Evolutionary conservation across 2,797 vertebrate genomes (phyloP).

Genomic region (Lepus townsendii): DNA sequence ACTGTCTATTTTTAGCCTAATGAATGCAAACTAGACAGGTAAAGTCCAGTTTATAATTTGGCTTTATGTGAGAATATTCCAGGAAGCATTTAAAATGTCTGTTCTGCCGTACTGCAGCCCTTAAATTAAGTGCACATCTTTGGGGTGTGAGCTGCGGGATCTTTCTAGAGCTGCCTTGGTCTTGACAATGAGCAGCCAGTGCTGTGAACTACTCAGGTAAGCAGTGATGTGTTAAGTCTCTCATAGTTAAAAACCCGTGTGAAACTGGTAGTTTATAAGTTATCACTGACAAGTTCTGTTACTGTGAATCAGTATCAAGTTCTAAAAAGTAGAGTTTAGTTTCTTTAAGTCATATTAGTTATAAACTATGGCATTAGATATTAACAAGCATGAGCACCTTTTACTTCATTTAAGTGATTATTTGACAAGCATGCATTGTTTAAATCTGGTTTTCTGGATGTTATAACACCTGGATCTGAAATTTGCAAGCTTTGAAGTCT

Average conservation of each 20-base stretch:
- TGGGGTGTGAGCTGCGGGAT: neutral
- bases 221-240: slow-evolving; percentile 1
- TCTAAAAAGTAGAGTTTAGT: slow-evolving; percentile 36
- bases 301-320: slow-evolving; percentile 13
- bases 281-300: slow-evolving; percentile 23
- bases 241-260: neutral
- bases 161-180: slow-evolving; percentile 47
- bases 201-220: slow-evolving; percentile 19
- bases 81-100: neutral
- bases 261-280: slow-evolving; percentile 19
- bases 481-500: slow-evolving; percentile 58
- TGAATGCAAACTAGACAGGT: slow-evolving; percentile 54
- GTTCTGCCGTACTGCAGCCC: neutral
- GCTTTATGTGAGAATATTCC: slow-evolving; percentile 35
- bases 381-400: slow-evolving; percentile 20
- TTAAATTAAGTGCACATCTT: slow-evolving; percentile 32
- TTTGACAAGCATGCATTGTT: slow-evolving; percentile 61
- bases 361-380: slow-evolving; percentile 8
- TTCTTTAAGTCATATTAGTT: slow-evolving; percentile 55
- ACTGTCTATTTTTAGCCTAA: slow-evolving; percentile 43
- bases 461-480: slow-evolving; percentile 60
- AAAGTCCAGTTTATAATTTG: slow-evolving; percentile 42
- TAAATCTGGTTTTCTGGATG: slow-evolving; percentile 73
- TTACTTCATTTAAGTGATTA: slow-evolving; percentile 75
- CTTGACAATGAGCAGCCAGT: neutral